These are phyloP conservation scores for Nestor notabilis DNA, from an alignment of 2,113 vertebrate species.

Conservation along the genomic window DNA sequence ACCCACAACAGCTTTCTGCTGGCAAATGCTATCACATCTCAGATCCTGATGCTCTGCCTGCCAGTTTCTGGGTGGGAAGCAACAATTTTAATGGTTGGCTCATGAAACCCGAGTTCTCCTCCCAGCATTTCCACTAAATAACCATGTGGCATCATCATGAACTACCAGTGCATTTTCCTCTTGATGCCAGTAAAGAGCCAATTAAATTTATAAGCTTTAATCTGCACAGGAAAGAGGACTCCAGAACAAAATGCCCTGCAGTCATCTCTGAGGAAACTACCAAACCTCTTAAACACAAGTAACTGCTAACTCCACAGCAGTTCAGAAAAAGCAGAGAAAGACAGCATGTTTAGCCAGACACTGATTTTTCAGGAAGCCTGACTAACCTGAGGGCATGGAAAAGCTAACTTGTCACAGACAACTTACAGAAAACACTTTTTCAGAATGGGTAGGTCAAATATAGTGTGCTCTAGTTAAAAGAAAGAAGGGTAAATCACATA, in stretches of 20 bases:
- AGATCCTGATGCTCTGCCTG: background rate
- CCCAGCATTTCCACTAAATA: background rate
- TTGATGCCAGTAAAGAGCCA: rapidly evolving
- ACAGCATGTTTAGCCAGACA: background rate
- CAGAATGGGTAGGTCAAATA: background rate
- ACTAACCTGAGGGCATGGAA: background rate
- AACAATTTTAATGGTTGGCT: background rate
- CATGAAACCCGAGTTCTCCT: background rate
- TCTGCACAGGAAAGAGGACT: background rate
- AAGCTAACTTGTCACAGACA: background rate
- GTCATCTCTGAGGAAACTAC: background rate
- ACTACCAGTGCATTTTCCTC: background rate
- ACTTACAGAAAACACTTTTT: background rate
- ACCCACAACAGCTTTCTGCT: background rate
- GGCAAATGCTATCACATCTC: background rate
- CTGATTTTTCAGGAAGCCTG: background rate
- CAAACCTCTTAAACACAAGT: background rate
- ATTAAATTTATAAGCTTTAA: rapidly evolving
- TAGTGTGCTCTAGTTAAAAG: background rate
- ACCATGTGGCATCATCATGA: rapidly evolving
- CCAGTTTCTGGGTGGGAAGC: background rate
- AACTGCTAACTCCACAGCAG: background rate
- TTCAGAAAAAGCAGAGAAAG: background rate
- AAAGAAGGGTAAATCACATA: background rate
- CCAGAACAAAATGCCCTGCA: background rate